Conservation (phyloP, 2,113 vertebrate species). For the Donacobius atricapilla region DNA sequence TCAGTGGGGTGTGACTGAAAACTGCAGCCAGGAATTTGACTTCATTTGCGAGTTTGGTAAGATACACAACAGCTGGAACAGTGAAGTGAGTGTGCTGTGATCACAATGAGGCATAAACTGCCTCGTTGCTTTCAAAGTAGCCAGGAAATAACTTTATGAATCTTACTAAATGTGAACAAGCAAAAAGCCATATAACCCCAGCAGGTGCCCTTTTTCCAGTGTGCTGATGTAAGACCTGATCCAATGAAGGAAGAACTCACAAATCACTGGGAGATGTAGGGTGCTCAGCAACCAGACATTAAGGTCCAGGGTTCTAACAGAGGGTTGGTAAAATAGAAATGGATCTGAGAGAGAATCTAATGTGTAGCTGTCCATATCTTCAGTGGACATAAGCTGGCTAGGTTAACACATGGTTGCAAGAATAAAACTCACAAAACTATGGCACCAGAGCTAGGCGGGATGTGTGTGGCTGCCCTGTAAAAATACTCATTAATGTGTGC, state of each 20-base stretch:
- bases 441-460: background rate
- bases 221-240: background rate
- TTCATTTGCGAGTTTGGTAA: slow-evolving; percentile 92
- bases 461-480: background rate
- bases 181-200: background rate
- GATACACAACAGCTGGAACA: background rate
- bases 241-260: background rate
- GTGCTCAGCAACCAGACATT: background rate
- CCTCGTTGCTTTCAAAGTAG: background rate
- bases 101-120: background rate
- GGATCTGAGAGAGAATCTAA: background rate
- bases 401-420: background rate
- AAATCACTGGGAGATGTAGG: background rate
- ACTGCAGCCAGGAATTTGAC: slow-evolving; percentile 83
- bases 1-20: slow-evolving; percentile 79
- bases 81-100: background rate
- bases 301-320: background rate
- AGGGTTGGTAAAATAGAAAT: background rate
- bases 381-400: background rate
- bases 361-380: background rate
- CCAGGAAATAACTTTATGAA: background rate
- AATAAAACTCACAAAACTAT: background rate
- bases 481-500: background rate
- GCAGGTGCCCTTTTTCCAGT: background rate
- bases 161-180: background rate